These are phyloP conservation scores for Lichenostomus cassidix DNA, from an alignment of 2,113 vertebrate genomes.

Conservation along the genomic window DNA sequence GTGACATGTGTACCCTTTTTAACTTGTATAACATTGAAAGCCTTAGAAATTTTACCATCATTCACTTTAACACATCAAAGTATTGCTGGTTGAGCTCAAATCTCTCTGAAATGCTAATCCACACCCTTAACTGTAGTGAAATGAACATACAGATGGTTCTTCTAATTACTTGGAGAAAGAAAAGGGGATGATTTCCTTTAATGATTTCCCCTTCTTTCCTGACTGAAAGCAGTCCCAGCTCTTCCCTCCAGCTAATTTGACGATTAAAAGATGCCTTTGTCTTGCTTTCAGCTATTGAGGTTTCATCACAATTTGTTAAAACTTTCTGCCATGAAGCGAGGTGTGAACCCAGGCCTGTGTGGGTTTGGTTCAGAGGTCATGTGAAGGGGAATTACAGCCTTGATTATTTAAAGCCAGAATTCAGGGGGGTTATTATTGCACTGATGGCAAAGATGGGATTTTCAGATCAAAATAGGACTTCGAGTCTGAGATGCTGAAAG, in stretches of 20 bases:
- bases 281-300: conserved; percentile 55
- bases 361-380: conserved; percentile 32
- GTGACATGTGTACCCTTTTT: conserved; percentile 30
- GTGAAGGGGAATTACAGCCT: conserved; percentile 14
- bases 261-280: conserved; percentile 57
- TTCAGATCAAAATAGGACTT: not conserved
- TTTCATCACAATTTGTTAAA: conserved; percentile 27
- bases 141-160: conserved; percentile 64
- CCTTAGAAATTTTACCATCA: conserved; percentile 55
- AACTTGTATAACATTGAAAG: conserved; percentile 25
- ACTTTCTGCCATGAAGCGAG: not conserved
- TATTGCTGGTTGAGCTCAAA: conserved; percentile 46
- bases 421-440: not conserved
- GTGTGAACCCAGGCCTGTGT: conserved; percentile 14
- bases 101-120: conserved; percentile 68
- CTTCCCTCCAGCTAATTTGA: conserved; percentile 56
- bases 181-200: conserved; percentile 62
- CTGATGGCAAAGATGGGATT: not conserved
- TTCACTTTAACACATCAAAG: conserved; percentile 62
- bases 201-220: conserved; percentile 58
- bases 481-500: not conserved
- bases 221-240: conserved; percentile 41
- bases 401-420: not conserved
- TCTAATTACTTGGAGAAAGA: conserved; percentile 62
- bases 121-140: conserved; percentile 32